Conservation (phyloP, 2,113 vertebrate species). For the Calyptomena viridis region DNA sequence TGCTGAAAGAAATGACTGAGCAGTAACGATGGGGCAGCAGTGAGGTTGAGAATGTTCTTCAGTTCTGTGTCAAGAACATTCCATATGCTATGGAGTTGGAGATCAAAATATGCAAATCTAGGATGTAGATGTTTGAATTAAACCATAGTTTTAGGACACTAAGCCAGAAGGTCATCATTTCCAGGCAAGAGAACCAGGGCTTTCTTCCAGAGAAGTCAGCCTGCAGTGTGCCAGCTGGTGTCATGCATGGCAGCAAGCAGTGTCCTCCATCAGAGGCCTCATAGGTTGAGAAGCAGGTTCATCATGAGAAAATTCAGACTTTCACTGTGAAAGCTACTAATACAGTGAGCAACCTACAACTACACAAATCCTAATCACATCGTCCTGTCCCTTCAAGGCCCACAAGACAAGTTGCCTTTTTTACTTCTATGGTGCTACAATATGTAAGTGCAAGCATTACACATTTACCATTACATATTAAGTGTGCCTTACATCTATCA, state of each 20-base stretch:
- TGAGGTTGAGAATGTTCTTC: not conserved
- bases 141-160: not conserved
- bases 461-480: too few relatives aligned
- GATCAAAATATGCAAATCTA: not conserved
- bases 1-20: not conserved
- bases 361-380: fast-evolving
- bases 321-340: not conserved
- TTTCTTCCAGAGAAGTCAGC: not conserved
- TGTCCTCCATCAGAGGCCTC: not conserved
- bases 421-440: not conserved
- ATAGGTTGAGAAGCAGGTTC: not conserved
- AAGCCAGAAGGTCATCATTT: not conserved
- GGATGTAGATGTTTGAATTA: not conserved
- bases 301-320: not conserved
- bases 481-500: not conserved
- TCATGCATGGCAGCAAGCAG: not conserved
- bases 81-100: fast-evolving
- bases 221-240: not conserved
- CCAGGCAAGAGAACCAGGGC: not conserved
- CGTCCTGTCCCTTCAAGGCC: fast-evolving
- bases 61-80: not conserved
- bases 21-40: not conserved
- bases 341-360: not conserved
- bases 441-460: not conserved
- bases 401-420: not conserved